Percentiles rank a stretch among this genome's conserved stretches.
Conservation (phyloP, 2,113 vertebrate genomes). For the Thamnophis sirtalis region DNA sequence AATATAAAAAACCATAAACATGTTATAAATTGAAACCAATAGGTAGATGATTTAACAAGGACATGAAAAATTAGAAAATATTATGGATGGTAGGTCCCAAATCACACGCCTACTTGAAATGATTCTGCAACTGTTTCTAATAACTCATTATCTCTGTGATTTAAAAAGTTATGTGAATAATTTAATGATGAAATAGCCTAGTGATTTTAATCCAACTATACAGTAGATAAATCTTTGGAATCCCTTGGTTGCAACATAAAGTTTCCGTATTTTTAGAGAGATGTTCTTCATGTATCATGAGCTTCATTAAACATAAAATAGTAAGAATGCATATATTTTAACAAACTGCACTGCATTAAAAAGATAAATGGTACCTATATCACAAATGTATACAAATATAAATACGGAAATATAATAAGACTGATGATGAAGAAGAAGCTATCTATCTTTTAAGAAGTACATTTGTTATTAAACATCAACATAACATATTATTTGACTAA, state of each 20-base stretch:
- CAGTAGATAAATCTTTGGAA: background rate
- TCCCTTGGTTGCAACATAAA: background rate
- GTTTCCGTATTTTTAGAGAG: background rate
- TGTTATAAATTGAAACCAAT: constrained; percentile 40
- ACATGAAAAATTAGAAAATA: constrained; percentile 41
- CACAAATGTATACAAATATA: constrained; percentile 9
- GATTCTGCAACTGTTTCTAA: background rate
- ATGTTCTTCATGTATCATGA: background rate
- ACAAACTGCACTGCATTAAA: constrained; percentile 17
- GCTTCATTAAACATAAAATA: background rate
- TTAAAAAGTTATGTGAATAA: background rate
- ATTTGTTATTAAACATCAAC: background rate
- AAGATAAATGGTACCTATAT: constrained; percentile 25
- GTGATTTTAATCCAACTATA: constrained; percentile 3
- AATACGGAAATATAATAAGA: constrained; percentile 5
- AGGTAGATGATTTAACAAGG: constrained; percentile 16
- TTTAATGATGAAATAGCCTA: constrained; percentile 17
- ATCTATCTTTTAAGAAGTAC: constrained; percentile 19
- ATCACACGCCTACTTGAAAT: background rate
- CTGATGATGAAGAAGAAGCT: constrained; percentile 3
- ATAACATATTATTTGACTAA: constrained; percentile 13
- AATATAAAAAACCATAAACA: constrained; percentile 28
- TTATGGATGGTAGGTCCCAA: constrained; percentile 22
- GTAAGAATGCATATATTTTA: background rate
- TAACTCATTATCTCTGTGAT: background rate